Evolutionary conservation across 2,797 vertebrate genomes (phyloP).

Genomic region (Jordanella pulchra): DNA sequence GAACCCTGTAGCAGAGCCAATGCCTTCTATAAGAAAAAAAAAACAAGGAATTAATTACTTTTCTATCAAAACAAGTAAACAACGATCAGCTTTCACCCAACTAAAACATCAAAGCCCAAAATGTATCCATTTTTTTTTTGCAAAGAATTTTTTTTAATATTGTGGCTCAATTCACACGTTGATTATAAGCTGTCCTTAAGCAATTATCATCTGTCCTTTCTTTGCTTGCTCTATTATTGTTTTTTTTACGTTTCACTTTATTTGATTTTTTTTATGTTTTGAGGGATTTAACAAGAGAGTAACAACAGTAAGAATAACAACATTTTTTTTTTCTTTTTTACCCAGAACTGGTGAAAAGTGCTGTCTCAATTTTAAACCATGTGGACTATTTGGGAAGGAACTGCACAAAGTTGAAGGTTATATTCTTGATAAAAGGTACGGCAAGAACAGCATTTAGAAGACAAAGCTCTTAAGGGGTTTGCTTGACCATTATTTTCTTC

Average conservation of each 20-base stretch:
- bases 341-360: constrained; percentile 93
- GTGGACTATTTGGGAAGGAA: constrained; percentile 96
- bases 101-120: background rate
- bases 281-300: constrained; percentile 19
- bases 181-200: background rate
- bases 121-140: background rate
- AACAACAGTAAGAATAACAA: background rate
- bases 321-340: constrained; percentile 16
- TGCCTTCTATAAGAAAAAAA: too few relatives aligned
- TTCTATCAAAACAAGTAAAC: too few relatives aligned
- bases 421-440: constrained; percentile 96
- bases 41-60: too few relatives aligned
- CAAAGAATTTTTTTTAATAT: background rate
- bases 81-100: too few relatives aligned
- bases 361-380: constrained; percentile 92
- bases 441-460: background rate
- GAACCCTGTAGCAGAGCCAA: background rate
- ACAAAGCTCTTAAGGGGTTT: background rate
- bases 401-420: constrained; percentile 98
- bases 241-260: background rate
- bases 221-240: too few relatives aligned
- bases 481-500: background rate
- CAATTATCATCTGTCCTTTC: background rate
- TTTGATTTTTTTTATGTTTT: constrained; percentile 3
- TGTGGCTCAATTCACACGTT: background rate